A percentile compares a stretch with the other conserved stretches of the same genome.
Evolutionary conservation across 2,888 invertebrate species (phyloP).

Genomic region (Caenorhabditis zanzibari): DNA sequence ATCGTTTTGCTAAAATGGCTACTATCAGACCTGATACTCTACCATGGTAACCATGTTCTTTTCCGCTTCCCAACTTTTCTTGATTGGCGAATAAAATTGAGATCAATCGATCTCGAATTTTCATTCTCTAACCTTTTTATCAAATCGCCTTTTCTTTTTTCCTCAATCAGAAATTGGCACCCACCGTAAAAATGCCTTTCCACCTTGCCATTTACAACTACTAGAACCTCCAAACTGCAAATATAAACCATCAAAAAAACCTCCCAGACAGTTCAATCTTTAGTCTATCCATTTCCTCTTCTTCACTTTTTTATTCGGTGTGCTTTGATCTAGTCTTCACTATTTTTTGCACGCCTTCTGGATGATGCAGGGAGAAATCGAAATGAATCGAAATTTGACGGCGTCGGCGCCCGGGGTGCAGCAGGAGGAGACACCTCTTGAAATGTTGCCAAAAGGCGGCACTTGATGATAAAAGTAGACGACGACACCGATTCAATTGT

Average conservation of each 20-base stretch:
- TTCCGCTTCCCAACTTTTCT: not conserved
- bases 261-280: conserved; percentile 20
- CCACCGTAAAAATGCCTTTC: conserved; percentile 36
- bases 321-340: conserved; percentile 46
- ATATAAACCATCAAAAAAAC: not conserved
- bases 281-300: not conserved
- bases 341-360: conserved; percentile 38
- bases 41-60: no score
- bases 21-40: no score
- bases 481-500: conserved; percentile 51
- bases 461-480: conserved; percentile 65
- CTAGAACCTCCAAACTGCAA: conserved; percentile 33
- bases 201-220: conserved; percentile 32
- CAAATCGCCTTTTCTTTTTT: not conserved
- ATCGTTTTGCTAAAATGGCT: no score
- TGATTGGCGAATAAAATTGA: no score
- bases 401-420: conserved; percentile 23
- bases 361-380: conserved; percentile 26
- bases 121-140: conserved; percentile 26
- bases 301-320: conserved; percentile 23
- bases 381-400: conserved; percentile 22
- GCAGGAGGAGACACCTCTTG: conserved; percentile 51
- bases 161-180: conserved; percentile 11
- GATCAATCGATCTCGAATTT: conserved; percentile 15
- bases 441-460: conserved; percentile 64